Evolutionary conservation across 2,888 invertebrate genomes (phyloP), one percentile per base, ranked within the genome.

Genomic region (Apotomis betuletana): DNA sequence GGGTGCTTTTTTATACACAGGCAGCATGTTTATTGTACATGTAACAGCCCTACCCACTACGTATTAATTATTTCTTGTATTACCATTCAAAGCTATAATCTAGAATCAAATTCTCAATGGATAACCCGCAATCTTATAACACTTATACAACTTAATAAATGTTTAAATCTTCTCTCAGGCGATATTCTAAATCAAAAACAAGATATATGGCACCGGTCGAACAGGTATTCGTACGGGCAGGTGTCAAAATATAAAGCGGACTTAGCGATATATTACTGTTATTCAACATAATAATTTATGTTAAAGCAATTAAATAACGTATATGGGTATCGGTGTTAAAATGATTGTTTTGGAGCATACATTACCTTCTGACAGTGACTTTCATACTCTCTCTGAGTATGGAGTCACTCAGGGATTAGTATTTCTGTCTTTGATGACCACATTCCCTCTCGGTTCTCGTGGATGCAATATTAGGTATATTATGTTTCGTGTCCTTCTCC

Each of bases 191-290:
- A 67, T 67, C 15, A 44, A 55, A 62, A 62, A 44, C 13, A 62
- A 67, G 67, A 71, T 62, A 41, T 57, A 67, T 67, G 12, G 41
- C 12, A 61, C 36, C 58, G 67, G 67, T 27, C 49, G 13, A 62
- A 67, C 71, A 58, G 58, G 67, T 71, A 70, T 64, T 64, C 38
- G 36, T 49, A 67, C 15, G 27, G 68, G 55, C 59, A 52, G 57
- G 61, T 71, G 71, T 71, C 71, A 67, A 67, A 71, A 71, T 71
- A 52, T 62, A 67, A 71, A 67, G 49, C 58, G 57, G 41, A 13
- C 52, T 61, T 58, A 10, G 44, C 71, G 49, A 27, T 71, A 61
- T 62, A 67, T 71, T 62, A 71, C 65, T 51, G 55, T 60, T 69
- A 65, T 49, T 57, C 12, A 44, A 44, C 10, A 59, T 64, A 8